Percentiles rank a stretch among this genome's conserved stretches.
Evolutionary conservation across 2,113 vertebrate genomes (phyloP).

Genomic region (Rhinolophus ferrumequinum): DNA sequence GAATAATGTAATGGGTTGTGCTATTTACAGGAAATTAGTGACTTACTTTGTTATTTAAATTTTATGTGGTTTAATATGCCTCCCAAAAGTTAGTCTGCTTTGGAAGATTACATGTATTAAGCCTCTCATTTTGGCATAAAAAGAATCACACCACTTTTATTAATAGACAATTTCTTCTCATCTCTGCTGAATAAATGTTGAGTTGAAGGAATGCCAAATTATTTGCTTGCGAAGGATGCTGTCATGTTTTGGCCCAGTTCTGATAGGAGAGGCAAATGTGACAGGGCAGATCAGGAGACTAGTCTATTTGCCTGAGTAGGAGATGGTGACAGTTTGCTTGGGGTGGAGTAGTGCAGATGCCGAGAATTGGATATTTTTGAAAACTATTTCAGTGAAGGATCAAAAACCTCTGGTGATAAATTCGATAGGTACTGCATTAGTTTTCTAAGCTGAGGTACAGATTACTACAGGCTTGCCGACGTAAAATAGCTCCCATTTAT

Average conservation of each 20-base stretch:
- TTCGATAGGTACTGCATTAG: background rate
- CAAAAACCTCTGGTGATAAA: background rate
- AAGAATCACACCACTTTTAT: background rate
- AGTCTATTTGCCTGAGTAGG: background rate
- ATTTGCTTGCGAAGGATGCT: background rate
- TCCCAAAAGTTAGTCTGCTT: slow-evolving; percentile 5
- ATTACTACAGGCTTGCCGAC: background rate
- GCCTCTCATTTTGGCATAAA: slow-evolving; percentile 25
- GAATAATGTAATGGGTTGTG: background rate
- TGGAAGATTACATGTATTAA: background rate
- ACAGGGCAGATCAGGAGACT: background rate
- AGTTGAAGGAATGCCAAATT: background rate
- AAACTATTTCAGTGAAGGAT: background rate
- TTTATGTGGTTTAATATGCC: background rate
- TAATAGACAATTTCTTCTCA: slow-evolving; percentile 11
- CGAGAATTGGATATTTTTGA: background rate
- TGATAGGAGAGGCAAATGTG: background rate
- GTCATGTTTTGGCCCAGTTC: background rate
- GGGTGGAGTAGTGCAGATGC: background rate
- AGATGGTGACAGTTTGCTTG: background rate
- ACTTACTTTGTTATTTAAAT: slow-evolving; percentile 44
- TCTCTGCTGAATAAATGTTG: background rate
- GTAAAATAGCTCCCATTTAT: background rate
- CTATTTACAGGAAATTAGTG: slow-evolving; percentile 37
- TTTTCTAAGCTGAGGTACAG: slow-evolving; percentile 1